These are phyloP conservation scores for Popillia japonica DNA, from an alignment of 1,140 invertebrate species.

Conservation along the genomic window DNA sequence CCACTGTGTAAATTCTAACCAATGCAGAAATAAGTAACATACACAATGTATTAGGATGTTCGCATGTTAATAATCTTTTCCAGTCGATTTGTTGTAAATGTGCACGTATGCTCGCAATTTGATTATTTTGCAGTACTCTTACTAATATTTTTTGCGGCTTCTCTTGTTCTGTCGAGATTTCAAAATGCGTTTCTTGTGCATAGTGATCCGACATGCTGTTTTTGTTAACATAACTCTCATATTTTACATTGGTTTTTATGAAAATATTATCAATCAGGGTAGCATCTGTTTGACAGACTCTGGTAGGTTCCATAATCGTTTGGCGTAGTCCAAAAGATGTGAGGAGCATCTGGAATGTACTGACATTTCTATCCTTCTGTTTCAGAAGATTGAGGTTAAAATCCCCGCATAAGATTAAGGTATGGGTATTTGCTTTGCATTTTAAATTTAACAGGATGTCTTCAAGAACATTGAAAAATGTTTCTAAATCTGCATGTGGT, in stretches of 20 bases:
- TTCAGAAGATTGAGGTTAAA: neutral
- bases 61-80: neutral
- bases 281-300: neutral
- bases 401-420: neutral
- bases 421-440: neutral
- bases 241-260: neutral
- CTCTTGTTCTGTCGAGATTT: neutral
- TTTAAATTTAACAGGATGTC: neutral
- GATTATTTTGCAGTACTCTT: neutral
- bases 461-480: neutral
- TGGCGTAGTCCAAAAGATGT: neutral
- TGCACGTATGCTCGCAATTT: neutral
- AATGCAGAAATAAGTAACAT: neutral
- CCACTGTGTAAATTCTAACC: neutral
- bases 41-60: neutral
- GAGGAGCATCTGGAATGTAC: too few relatives aligned
- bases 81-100: neutral
- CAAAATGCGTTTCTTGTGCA: constrained; percentile 5
- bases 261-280: neutral
- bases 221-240: neutral
- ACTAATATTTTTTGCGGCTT: neutral
- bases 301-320: neutral
- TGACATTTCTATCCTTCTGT: too few relatives aligned
- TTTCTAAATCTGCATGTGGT: neutral
- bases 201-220: neutral